These are phyloP conservation scores for Phenganax marumi DNA, from an alignment of 92 coral and sea anemone species.

Conservation along the genomic window DNA sequence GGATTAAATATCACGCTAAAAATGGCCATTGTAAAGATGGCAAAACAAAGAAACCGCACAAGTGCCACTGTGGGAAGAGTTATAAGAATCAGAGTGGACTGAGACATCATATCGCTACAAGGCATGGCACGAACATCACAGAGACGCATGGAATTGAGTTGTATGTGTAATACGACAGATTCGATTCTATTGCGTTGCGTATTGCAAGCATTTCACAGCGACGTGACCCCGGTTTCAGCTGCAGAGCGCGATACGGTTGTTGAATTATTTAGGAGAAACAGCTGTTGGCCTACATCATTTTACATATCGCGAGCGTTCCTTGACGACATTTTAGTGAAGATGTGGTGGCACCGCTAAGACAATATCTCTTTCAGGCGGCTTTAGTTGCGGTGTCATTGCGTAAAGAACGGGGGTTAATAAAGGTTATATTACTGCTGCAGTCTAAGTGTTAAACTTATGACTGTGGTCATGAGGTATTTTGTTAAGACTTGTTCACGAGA, in stretches of 20 bases:
- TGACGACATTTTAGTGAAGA: too few relatives aligned
- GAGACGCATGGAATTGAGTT: constrained; percentile 39
- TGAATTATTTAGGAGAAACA: constrained; percentile 30
- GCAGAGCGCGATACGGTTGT: constrained; percentile 30
- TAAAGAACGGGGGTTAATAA: too few relatives aligned
- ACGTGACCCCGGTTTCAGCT: constrained; percentile 37
- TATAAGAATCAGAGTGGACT: constrained; percentile 98
- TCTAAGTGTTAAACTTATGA: too few relatives aligned
- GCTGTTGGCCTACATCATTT: too few relatives aligned
- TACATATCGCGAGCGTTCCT: too few relatives aligned
- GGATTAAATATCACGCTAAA: constrained; percentile 97
- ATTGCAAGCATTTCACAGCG: constrained; percentile 3
- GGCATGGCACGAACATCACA: constrained; percentile 66
- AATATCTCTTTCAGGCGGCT: not conserved
- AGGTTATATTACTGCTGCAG: too few relatives aligned
- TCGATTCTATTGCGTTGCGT: not conserved
- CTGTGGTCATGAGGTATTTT: too few relatives aligned
- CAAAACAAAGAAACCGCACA: constrained; percentile 80
- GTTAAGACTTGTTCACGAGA: too few relatives aligned
- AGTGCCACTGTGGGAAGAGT: constrained; percentile 99
- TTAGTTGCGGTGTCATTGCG: not conserved
- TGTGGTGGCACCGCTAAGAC: not conserved
- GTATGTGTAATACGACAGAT: constrained; percentile 1
- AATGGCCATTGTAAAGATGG: constrained; percentile 91
- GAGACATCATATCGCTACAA: constrained; percentile 89